Evolutionary conservation across 2,888 invertebrate species (phyloP).

Genomic region (Pterostichus madidus): DNA sequence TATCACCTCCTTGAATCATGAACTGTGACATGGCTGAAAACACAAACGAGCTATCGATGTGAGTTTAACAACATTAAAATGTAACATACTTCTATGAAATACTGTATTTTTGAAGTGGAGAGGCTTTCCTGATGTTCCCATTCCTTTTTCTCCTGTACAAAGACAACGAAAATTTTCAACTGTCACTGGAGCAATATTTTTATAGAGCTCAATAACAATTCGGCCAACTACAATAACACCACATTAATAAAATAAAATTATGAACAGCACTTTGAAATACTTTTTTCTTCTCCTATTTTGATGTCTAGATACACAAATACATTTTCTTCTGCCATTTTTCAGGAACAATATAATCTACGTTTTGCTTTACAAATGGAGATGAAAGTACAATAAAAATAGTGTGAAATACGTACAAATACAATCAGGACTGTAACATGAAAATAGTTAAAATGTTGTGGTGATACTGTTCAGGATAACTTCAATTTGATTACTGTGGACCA

Average conservation of each 20-base stretch:
- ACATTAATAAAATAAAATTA: slow-evolving; percentile 32
- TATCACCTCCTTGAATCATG: slow-evolving; percentile 93
- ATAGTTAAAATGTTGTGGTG: background rate
- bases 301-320: slow-evolving; percentile 87
- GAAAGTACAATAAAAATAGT: background rate
- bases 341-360: too few species aligned
- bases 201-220: slow-evolving; percentile 91
- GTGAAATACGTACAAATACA: background rate
- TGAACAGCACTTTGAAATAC: slow-evolving; percentile 75
- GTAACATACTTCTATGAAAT: slow-evolving; percentile 86
- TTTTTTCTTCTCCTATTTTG: slow-evolving; percentile 83
- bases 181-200: slow-evolving; percentile 90
- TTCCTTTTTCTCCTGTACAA: slow-evolving; percentile 94
- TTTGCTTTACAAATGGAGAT: too few species aligned
- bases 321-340: slow-evolving; percentile 75
- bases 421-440: background rate
- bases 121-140: slow-evolving; percentile 84
- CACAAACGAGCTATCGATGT: slow-evolving; percentile 16
- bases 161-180: slow-evolving; percentile 95
- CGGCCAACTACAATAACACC: slow-evolving; percentile 83
- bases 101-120: slow-evolving; percentile 90
- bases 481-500: background rate
- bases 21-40: slow-evolving; percentile 89
- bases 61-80: slow-evolving; percentile 61
- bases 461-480: background rate